Conservation (phyloP, 1,140 invertebrate genomes). For the Adoxophyes honmai region DNA sequence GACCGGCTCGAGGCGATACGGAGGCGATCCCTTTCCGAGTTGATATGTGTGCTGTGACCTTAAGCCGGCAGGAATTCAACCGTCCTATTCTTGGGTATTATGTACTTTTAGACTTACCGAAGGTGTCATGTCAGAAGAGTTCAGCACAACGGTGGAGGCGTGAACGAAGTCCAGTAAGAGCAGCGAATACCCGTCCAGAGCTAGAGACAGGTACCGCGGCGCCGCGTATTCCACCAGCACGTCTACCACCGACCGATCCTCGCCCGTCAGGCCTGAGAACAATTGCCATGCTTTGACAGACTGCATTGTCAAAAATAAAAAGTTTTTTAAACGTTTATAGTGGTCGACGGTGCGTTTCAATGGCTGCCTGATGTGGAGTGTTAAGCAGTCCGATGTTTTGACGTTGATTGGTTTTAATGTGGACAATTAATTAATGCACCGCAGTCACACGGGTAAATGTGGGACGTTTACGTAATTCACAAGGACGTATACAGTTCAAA, state of each 20-base stretch:
- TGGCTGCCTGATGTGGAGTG: background rate
- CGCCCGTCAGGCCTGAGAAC: conserved; percentile 77
- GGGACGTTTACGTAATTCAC: too few species aligned
- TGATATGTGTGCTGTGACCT: too few species aligned
- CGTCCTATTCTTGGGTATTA: too few species aligned
- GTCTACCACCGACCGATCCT: conserved; percentile 80
- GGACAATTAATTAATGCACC: background rate
- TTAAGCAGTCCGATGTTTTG: background rate
- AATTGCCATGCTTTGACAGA: background rate
- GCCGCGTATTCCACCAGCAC: conserved; percentile 83
- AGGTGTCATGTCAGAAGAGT: conserved; percentile 86
- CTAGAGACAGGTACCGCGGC: conserved; percentile 90
- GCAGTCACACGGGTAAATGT: too few species aligned
- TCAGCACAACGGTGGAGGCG: conserved; percentile 91
- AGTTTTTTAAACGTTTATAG: too few species aligned
- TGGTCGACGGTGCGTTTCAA: background rate
- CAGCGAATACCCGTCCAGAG: conserved; percentile 92
- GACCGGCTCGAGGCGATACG: too few species aligned
- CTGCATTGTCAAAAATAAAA: background rate
- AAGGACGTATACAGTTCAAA: too few species aligned
- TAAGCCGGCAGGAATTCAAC: too few species aligned
- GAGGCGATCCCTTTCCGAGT: too few species aligned
- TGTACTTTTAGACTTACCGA: conserved; percentile 79
- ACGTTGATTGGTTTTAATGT: conserved; percentile 3
- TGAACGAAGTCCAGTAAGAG: conserved; percentile 93